A percentile compares a stretch with the other conserved stretches of the same genome.
These are phyloP conservation scores for Stramonita haemastoma DNA, from an alignment of 2,888 invertebrate species.

Conservation along the genomic window DNA sequence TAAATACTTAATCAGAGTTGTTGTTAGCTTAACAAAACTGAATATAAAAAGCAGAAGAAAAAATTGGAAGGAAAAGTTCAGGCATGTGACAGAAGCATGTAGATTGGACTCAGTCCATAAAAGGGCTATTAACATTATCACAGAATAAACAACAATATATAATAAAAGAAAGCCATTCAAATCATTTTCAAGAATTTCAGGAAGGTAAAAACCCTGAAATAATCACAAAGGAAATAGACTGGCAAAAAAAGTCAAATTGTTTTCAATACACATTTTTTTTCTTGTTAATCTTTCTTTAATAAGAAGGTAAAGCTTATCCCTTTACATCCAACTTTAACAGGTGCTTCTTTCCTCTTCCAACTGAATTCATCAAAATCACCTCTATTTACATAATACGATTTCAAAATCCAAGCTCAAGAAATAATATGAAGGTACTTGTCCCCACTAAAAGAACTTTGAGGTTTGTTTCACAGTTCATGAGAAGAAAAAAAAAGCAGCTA, in stretches of 20 bases:
- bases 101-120: background rate
- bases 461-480: too few relatives aligned
- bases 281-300: background rate
- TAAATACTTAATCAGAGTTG: too few relatives aligned
- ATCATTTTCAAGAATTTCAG: too few relatives aligned
- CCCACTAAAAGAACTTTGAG: too few relatives aligned
- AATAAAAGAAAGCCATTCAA: too few relatives aligned
- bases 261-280: background rate
- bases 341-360: background rate
- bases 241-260: background rate
- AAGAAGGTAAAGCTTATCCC: background rate
- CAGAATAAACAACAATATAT: background rate
- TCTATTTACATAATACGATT: background rate
- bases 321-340: background rate
- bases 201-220: too few relatives aligned
- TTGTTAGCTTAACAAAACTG: background rate
- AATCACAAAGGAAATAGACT: background rate
- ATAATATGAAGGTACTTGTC: too few relatives aligned
- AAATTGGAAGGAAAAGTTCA: too few relatives aligned
- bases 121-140: background rate
- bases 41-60: background rate
- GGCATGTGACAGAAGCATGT: too few relatives aligned
- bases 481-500: background rate
- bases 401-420: too few relatives aligned
- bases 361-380: background rate